Base-by-base conservation (phyloP, 2,797 vertebrate species). In the Sciurus carolinensis region DNA sequence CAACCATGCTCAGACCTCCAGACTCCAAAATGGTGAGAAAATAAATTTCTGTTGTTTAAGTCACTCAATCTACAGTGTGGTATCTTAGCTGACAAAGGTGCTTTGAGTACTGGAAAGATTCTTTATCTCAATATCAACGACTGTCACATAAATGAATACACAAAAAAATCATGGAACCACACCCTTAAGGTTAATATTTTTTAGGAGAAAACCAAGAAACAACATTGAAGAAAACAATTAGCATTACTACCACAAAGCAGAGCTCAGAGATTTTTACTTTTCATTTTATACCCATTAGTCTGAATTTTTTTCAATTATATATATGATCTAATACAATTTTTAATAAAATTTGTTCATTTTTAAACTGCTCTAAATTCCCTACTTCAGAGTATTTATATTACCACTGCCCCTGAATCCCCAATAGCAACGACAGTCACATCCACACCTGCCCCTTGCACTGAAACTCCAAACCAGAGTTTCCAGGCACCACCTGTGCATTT, bases 291-390 rank as follows among this genome's bases (percentile, higher is more conserved):
- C 66, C 26, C 62, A 30, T 84, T 42, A 73, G 17, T 44, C 24
- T 59, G 39, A 90, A 87, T 83, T 90, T 54, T 57, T 52, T 76
- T 67, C 87, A 33, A 36, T n/a, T 66, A 66, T 66, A 39, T 52
- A 72, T 59, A 77, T 79, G n/a, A 77, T n/a, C n/a, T 76, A 82
- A 67, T 59, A 18, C 64, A 72, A 90, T 6, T 69, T 81, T 64
- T 59, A 79, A 44, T n/a, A 83, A 66, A 83, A 66, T 33, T 67
- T 85, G 50, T 79, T 50, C 26, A 95, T 62, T 85, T 93, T 52
- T 47, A 47, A 54, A 73, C 33, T 83, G 52, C 77, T 93, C 90
- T 76, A 42, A 75, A 57, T 42, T 44, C 81, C 30, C 42, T 64
- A 30, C 28, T 77, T 79, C 77, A 39, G 33, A n/a, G 39, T 71